These are phyloP conservation scores for Petrocephalus zakoni DNA, from an alignment of 2,113 vertebrate genomes.

Conservation along the genomic window DNA sequence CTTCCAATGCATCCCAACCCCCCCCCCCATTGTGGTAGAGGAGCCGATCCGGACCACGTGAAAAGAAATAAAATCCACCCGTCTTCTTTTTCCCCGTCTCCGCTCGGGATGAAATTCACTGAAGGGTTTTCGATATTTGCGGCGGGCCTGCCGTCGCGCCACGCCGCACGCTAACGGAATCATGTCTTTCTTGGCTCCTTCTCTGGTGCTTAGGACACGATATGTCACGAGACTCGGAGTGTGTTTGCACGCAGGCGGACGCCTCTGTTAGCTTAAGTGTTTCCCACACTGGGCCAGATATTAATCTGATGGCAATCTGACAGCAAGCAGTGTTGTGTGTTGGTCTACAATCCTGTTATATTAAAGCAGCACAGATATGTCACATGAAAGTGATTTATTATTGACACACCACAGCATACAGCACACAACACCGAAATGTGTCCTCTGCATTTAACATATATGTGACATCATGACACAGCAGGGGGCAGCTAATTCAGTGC, in stretches of 20 bases:
- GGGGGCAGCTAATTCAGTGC: too few species aligned
- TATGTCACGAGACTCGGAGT: neutral
- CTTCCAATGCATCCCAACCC: neutral
- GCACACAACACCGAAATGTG: too few species aligned
- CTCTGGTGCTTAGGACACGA: neutral
- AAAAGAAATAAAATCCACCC: neutral
- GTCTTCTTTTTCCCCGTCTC: neutral
- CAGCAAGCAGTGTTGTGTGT: neutral
- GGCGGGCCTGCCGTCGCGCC: neutral
- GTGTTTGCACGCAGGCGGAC: neutral
- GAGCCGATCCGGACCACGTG: neutral
- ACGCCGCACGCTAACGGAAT: neutral
- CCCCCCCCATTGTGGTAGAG: neutral
- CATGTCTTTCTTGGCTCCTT: slow-evolving; percentile 9
- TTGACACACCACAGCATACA: too few species aligned
- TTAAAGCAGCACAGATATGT: neutral
- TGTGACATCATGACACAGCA: too few species aligned
- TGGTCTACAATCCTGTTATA: neutral
- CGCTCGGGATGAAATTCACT: neutral
- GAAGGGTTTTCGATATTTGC: neutral
- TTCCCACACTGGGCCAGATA: neutral
- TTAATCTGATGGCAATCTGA: neutral
- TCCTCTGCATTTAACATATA: too few species aligned
- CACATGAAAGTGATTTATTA: neutral
- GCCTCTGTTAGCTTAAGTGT: neutral